Base-by-base conservation (phyloP, 92 coral and sea anemone genomes). In the Siderastrea radians region DNA sequence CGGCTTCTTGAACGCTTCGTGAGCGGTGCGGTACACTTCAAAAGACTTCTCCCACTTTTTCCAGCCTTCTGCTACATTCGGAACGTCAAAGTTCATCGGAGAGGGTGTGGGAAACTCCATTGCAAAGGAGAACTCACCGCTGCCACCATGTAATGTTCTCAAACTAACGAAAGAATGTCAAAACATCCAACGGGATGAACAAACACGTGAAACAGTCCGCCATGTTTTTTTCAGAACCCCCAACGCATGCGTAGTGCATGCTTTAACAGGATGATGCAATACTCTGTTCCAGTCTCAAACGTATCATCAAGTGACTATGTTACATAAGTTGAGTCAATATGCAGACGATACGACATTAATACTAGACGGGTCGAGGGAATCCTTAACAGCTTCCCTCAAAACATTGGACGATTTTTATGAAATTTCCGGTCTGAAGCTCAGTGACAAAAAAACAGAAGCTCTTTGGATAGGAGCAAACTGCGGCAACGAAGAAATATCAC, bases 101-200 rank as follows among this genome's bases (percentile, higher is more conserved):
- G 45, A 64, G 69, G 45, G 69, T 64, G 69, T 64, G 15, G 69
- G 69, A 64, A 64, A 64, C 45, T n/a, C 69, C 69, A 64, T 64
- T 64, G 69, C 69, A 64, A 64, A 43, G 11, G 15, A 64, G 11
- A 64, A 64, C 69, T 64, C 69, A 64, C 43, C 45, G 26, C 69
- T 64, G 69, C 69, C 69, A 64, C 69, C 47, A 64, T 64, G 69
- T 61, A 61, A 16, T 3, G 66, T 61, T 61, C 66, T 13, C 66
- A 61, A 16, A 61, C 66, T 1, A 61, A 61, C 66, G 14, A 16
- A 61, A 61, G 4, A 61, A 61, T 16, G 4, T 8, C 66, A 61
- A 3, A 61, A 61, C 16, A 61, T 61, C 66, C 66, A 61, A 61
- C 66, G 14, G 66, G 66, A 61, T 61, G 0, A 16, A 16, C 66